A percentile compares a stretch with the other conserved stretches of the same genome.
Evolutionary conservation across 1,140 invertebrate genomes (phyloP).

Genomic region (Anoplolepis gracilipes): DNA sequence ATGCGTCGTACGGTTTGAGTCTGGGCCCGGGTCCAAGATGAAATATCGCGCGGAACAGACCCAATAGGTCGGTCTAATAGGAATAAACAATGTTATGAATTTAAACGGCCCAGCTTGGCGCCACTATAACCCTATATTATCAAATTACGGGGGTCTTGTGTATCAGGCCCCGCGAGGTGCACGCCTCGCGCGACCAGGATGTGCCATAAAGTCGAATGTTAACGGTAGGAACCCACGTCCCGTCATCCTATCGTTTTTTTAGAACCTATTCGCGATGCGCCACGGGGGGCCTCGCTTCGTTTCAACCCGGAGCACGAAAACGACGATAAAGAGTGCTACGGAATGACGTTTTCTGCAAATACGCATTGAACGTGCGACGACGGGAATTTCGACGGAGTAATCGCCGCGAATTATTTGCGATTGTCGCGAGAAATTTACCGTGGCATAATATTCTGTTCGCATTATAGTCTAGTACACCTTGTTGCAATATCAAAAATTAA

Average conservation of each 20-base stretch:
- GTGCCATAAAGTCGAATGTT: conserved; percentile 77
- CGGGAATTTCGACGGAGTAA: conserved; percentile 44
- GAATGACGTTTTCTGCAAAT: conserved; percentile 62
- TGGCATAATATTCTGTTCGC: neutral
- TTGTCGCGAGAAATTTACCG: neutral
- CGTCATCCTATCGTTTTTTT: conserved; percentile 66
- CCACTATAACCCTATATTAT: conserved; percentile 81
- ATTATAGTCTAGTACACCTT: neutral
- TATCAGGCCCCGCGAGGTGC: conserved; percentile 68
- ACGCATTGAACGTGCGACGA: conserved; percentile 48
- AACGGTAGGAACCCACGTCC: conserved; percentile 78
- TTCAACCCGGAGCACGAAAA: conserved; percentile 52
- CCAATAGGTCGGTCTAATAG: conserved; percentile 77
- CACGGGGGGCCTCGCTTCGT: conserved; percentile 69
- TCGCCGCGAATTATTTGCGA: conserved; percentile 30
- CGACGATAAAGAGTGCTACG: conserved; percentile 69
- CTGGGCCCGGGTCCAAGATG: conserved; percentile 54
- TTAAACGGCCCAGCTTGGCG: conserved; percentile 78
- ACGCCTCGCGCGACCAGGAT: conserved; percentile 71
- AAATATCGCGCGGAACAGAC: conserved; percentile 71
- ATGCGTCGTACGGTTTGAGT: conserved; percentile 3
- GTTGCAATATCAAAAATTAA: neutral
- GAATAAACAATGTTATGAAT: conserved; percentile 81
- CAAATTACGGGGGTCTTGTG: conserved; percentile 76
- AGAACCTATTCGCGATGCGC: conserved; percentile 75